Conservation (phyloP, 2,113 vertebrate species). For the Fukomys damarensis region DNA sequence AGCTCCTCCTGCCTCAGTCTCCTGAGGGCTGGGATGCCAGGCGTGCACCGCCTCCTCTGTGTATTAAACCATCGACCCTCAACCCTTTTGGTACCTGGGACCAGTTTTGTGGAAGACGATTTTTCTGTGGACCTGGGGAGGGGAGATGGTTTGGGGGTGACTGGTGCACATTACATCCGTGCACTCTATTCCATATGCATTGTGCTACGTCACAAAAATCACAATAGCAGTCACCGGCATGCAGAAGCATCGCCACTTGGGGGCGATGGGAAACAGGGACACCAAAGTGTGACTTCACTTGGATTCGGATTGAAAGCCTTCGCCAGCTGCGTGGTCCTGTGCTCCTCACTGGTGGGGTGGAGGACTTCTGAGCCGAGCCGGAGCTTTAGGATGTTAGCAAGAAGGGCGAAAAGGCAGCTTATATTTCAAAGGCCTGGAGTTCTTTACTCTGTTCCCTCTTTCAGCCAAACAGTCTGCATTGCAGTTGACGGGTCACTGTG, state of each 20-base stretch:
- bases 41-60: not conserved
- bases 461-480: not conserved
- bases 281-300: not conserved
- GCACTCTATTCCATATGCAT: not conserved
- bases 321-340: not conserved
- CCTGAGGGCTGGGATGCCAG: not conserved
- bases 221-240: not conserved
- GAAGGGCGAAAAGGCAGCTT: not conserved
- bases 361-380: not conserved
- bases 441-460: not conserved
- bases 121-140: not conserved
- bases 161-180: not conserved
- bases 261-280: not conserved
- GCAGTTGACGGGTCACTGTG: not conserved
- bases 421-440: not conserved
- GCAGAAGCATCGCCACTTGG: no score
- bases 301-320: not conserved
- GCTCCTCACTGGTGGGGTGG: not conserved
- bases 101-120: not conserved
- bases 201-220: no score
- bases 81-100: not conserved
- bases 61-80: not conserved
- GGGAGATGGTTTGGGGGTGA: not conserved
- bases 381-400: not conserved
- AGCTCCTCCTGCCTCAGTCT: not conserved